These are phyloP conservation scores for Carabus problematicus DNA, from an alignment of 2,888 invertebrate genomes.

Conservation along the genomic window DNA sequence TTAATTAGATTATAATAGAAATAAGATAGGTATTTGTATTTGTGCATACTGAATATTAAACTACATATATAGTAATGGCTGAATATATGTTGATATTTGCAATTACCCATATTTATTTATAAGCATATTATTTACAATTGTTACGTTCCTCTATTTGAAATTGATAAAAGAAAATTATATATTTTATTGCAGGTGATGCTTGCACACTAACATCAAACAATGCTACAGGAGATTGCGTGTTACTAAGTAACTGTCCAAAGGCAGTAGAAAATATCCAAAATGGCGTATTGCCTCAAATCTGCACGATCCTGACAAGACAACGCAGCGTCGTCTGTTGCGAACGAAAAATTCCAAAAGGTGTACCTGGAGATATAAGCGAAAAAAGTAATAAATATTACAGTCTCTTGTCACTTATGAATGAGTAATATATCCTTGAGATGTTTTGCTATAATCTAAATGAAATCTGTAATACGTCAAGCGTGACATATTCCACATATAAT, in stretches of 20 bases:
- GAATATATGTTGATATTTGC: too few species aligned
- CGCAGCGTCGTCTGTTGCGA: slow-evolving; percentile 3
- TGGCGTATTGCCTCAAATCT: background rate
- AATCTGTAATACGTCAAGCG: too few species aligned
- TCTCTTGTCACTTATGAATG: too few species aligned
- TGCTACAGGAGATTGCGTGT: background rate
- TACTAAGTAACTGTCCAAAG: background rate
- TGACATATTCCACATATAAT: background rate
- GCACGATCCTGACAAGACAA: background rate
- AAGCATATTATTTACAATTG: too few species aligned
- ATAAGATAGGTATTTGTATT: too few species aligned
- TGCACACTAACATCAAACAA: slow-evolving; percentile 3
- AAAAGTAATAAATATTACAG: slow-evolving; percentile 3
- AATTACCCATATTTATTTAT: too few species aligned
- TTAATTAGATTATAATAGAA: too few species aligned
- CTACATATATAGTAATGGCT: too few species aligned
- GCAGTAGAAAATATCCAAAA: background rate
- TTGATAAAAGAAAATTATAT: background rate
- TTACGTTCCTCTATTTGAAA: background rate
- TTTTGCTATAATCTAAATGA: too few species aligned
- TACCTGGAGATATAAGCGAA: background rate
- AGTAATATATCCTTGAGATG: too few species aligned
- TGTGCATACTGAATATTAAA: too few species aligned
- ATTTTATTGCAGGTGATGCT: background rate
- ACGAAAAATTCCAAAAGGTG: background rate